These are phyloP conservation scores for Fistularia tabacaria DNA, from an alignment of 2,797 vertebrate species.

Conservation along the genomic window DNA sequence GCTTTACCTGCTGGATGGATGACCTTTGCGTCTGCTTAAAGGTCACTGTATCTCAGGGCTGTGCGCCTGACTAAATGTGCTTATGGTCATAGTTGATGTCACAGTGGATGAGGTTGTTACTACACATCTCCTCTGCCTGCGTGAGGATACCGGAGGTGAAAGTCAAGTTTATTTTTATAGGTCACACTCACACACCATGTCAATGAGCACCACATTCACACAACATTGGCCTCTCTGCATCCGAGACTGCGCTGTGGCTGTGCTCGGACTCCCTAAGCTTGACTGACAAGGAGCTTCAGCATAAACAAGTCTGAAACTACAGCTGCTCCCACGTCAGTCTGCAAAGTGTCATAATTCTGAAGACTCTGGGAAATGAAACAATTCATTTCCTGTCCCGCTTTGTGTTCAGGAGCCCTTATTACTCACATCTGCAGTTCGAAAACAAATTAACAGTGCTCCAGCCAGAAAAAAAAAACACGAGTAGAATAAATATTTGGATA, in stretches of 20 bases:
- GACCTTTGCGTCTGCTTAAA: constrained; percentile 57
- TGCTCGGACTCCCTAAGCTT: neutral
- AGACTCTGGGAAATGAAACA: too few species aligned
- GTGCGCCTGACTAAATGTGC: constrained; percentile 7
- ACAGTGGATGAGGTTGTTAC: constrained; percentile 10
- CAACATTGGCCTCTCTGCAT: neutral
- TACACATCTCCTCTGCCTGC: constrained; percentile 8
- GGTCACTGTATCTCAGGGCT: constrained; percentile 30
- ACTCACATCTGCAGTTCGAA: too few species aligned
- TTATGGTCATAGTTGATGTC: constrained; percentile 25
- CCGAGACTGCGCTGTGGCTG: too few species aligned
- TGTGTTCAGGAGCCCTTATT: too few species aligned
- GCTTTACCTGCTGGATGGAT: constrained; percentile 25
- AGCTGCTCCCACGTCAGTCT: too few species aligned
- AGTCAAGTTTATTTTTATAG: constrained; percentile 18
- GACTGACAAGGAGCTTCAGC: neutral
- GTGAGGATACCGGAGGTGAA: constrained; percentile 13
- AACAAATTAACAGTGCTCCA: too few species aligned
- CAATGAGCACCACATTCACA: neutral
- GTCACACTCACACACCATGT: constrained; percentile 1
- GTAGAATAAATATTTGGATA: too few species aligned
- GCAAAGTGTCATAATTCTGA: too few species aligned
- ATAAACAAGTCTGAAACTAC: too few species aligned
- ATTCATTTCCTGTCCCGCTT: too few species aligned
- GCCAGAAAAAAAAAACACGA: too few species aligned